phyloP scores from a whole-genome alignment of 2,888 invertebrate species.

The Drosophila suboccidentalis region DNA sequence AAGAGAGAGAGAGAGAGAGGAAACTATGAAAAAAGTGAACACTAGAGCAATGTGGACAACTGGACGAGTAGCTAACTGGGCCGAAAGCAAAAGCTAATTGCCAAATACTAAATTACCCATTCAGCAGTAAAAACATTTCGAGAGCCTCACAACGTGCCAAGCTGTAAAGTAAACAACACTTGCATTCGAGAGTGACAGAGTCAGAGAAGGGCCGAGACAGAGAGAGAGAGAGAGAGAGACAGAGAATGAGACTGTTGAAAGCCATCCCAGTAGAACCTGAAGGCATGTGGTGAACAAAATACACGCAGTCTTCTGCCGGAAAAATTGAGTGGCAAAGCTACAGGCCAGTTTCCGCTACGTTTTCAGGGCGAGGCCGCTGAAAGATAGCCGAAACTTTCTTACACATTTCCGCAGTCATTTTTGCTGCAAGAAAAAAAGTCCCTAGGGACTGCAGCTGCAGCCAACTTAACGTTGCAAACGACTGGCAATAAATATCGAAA shows the following conservation, averaged over 20 bases:
- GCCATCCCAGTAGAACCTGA: no score
- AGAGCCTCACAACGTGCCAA: conserved; percentile 62
- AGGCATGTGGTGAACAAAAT: no score
- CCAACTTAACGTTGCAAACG: no score
- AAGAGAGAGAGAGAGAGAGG: conserved; percentile 3
- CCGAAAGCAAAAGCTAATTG: conserved; percentile 82
- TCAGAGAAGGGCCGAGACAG: neutral
- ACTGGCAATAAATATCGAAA: no score
- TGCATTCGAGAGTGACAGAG: conserved; percentile 8
- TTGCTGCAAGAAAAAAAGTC: no score
- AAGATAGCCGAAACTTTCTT: no score
- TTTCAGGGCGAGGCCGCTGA: no score
- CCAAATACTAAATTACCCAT: conserved; percentile 82
- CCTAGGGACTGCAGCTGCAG: no score
- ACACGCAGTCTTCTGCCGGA: no score
- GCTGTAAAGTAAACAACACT: conserved; percentile 65
- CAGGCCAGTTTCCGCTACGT: no score
- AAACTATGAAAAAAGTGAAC: conserved; percentile 23
- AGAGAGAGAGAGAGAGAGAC: neutral
- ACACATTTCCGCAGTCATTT: no score
- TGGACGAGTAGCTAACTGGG: conserved; percentile 48
- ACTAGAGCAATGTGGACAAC: conserved; percentile 33
- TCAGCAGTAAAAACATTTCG: conserved; percentile 79
- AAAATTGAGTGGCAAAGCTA: no score
- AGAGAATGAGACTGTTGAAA: conserved; percentile 46